These are phyloP conservation scores for Poecile atricapillus DNA, from an alignment of 2,113 vertebrate genomes.

Conservation along the genomic window DNA sequence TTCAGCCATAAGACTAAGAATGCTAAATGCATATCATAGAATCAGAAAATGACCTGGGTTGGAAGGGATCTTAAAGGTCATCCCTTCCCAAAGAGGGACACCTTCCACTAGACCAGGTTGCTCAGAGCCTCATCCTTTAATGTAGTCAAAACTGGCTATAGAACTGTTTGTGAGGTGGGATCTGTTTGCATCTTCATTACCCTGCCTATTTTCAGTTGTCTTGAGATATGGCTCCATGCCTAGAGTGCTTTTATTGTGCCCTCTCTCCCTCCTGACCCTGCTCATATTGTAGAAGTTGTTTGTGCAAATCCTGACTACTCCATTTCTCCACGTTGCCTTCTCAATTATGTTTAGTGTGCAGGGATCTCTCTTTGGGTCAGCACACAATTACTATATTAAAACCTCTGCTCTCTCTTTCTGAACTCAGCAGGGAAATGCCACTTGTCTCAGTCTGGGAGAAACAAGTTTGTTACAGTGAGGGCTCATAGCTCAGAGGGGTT, in stretches of 20 bases:
- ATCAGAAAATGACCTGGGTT: not conserved
- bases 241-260: slow-evolving; percentile 21
- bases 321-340: not conserved
- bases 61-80: not conserved
- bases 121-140: not conserved
- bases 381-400: not conserved
- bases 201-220: not conserved
- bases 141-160: not conserved
- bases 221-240: not conserved
- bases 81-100: not conserved
- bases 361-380: not conserved
- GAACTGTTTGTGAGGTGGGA: not conserved
- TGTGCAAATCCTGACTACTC: not conserved
- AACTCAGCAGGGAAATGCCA: not conserved
- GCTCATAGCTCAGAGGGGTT: not conserved
- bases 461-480: not conserved
- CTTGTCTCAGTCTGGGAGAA: not conserved
- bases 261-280: not conserved
- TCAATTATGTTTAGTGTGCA: not conserved
- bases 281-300: not conserved
- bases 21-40: not conserved
- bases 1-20: not conserved
- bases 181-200: not conserved
- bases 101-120: not conserved
- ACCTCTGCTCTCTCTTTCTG: not conserved